A percentile compares a stretch with the other conserved stretches of the same genome.
Conservation (phyloP, 2,113 vertebrate genomes). For the Nipponia nippon region DNA sequence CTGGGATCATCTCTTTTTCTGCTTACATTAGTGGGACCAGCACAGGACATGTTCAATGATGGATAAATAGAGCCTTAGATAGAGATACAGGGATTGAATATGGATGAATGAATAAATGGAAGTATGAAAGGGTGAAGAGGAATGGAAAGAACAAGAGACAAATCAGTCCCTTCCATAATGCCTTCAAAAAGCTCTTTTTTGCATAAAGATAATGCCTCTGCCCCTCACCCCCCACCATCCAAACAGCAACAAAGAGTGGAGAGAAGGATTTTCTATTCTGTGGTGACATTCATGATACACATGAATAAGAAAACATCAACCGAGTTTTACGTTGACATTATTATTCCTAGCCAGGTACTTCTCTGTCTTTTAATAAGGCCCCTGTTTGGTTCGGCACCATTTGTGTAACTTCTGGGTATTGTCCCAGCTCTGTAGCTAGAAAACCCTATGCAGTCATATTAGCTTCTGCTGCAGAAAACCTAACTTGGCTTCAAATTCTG, state of each 20-base stretch:
- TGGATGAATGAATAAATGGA: background rate
- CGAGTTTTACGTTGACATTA: background rate
- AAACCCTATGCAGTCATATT: background rate
- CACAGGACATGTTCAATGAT: background rate
- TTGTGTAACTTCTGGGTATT: background rate
- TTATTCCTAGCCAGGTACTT: background rate
- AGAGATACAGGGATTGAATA: background rate
- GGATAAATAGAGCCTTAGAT: background rate
- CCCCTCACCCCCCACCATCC: fast-evolving
- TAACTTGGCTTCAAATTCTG: background rate
- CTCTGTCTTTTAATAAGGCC: background rate
- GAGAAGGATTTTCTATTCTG: background rate
- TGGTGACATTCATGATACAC: background rate
- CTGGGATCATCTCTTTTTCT: background rate
- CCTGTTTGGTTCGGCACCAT: background rate
- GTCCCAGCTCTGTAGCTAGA: background rate
- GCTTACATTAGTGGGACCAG: background rate
- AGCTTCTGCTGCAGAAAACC: background rate
- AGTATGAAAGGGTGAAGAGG: background rate
- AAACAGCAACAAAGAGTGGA: background rate
- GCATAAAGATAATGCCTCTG: background rate
- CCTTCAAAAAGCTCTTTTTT: background rate
- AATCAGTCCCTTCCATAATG: background rate
- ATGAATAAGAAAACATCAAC: background rate
- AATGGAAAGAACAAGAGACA: background rate